A percentile compares a stretch with the other conserved stretches of the same genome.
phyloP scores from a whole-genome alignment of 2,113 vertebrate genomes.

The Alces alces region DNA sequence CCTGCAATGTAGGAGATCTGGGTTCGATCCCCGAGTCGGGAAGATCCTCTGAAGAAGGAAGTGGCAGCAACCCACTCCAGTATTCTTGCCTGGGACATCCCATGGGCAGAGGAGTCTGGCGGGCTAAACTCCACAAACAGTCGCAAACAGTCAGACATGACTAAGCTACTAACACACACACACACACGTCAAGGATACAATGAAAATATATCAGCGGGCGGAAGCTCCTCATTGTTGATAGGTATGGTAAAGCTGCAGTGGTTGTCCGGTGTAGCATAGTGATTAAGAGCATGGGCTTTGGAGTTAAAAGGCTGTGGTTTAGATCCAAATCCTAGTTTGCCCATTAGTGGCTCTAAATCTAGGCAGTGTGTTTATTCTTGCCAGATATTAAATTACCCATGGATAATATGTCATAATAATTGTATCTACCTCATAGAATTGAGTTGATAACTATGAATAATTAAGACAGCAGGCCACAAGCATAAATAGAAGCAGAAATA shows the following conservation, averaged over 20 bases:
- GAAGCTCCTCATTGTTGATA: neutral
- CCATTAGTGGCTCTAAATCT: neutral
- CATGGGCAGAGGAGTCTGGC: neutral
- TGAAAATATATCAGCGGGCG: neutral
- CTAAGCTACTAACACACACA: neutral
- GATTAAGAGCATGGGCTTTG: neutral
- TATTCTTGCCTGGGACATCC: neutral
- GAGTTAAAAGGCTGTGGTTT: neutral
- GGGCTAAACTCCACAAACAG: neutral
- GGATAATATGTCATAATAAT: neutral
- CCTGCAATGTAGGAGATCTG: neutral
- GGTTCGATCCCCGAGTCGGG: neutral
- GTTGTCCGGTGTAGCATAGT: neutral
- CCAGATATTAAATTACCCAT: neutral
- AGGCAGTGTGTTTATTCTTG: neutral
- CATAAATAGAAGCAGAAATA: neutral
- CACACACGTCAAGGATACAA: neutral
- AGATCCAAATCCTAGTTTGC: neutral
- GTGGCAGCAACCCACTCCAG: neutral
- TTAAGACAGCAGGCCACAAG: neutral
- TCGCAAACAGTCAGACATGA: neutral
- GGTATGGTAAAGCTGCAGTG: neutral
- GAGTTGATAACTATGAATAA: neutral
- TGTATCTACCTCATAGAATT: neutral
- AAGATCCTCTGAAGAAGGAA: neutral